Conservation (phyloP, 1,140 invertebrate genomes). For the Phortica variegata region DNA sequence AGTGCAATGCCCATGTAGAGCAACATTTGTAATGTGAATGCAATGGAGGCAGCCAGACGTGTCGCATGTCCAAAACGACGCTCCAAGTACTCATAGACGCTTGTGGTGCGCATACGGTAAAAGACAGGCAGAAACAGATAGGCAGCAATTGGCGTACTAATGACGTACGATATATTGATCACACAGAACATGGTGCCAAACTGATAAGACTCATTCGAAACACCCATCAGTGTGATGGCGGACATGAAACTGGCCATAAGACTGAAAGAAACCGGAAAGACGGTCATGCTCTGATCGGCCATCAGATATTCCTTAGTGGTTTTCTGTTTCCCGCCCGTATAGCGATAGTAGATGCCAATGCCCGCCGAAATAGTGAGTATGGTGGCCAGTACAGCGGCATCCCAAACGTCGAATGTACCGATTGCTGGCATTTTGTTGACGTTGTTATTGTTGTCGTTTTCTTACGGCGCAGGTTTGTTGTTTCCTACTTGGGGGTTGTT, state of each 20-base stretch:
- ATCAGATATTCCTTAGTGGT: slow-evolving; percentile 64
- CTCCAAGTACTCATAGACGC: slow-evolving; percentile 90
- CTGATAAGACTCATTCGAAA: slow-evolving; percentile 70
- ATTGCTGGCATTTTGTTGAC: no score
- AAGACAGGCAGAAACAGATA: slow-evolving; percentile 87
- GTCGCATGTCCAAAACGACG: slow-evolving; percentile 72
- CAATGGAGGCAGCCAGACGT: slow-evolving; percentile 70
- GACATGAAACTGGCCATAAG: slow-evolving; percentile 95
- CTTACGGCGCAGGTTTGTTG: no score
- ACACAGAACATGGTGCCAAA: slow-evolving; percentile 81
- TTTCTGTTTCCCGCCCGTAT: slow-evolving; percentile 86
- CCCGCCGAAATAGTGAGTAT: slow-evolving; percentile 67
- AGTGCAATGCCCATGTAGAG: slow-evolving; percentile 91
- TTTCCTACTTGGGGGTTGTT: no score
- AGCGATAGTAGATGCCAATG: slow-evolving; percentile 81
- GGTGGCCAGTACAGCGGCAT: slow-evolving; percentile 66
- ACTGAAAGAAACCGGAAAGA: slow-evolving; percentile 80
- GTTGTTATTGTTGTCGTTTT: no score
- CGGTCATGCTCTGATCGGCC: slow-evolving; percentile 55
- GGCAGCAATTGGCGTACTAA: slow-evolving; percentile 80
- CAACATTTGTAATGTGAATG: slow-evolving; percentile 81
- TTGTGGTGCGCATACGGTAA: slow-evolving; percentile 79
- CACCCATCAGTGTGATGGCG: slow-evolving; percentile 86
- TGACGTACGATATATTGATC: slow-evolving; percentile 78
- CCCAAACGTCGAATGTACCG: slow-evolving; percentile 57